Conservation (phyloP, 2,888 invertebrate species). For the Cataglyphis rosenhaueri region DNA sequence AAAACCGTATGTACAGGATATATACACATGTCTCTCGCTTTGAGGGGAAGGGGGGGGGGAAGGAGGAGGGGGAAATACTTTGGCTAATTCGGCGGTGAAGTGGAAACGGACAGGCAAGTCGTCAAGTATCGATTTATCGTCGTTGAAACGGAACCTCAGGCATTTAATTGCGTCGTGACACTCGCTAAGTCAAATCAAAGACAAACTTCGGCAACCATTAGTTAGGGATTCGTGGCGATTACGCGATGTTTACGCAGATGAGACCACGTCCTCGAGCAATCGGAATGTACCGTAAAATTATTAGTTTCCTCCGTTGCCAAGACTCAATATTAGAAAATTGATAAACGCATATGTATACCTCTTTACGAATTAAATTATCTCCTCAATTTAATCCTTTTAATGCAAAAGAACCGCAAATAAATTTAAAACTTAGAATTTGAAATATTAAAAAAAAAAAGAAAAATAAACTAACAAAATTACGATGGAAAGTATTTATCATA, state of each 20-base stretch:
- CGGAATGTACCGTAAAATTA: not conserved
- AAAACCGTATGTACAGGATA: conserved; percentile 23
- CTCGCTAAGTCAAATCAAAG: conserved; percentile 51
- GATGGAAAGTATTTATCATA: not conserved
- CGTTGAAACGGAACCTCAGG: conserved; percentile 37
- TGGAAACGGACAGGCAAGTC: conserved; percentile 48
- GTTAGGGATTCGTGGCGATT: conserved; percentile 32
- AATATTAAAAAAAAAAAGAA: not conserved
- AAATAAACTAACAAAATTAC: not conserved
- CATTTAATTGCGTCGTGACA: conserved; percentile 56
- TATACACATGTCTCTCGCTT: conserved; percentile 28
- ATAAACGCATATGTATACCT: not conserved
- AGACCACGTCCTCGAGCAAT: not conserved
- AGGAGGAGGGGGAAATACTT: conserved; percentile 1
- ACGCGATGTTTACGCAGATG: conserved; percentile 39
- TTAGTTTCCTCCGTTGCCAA: not conserved
- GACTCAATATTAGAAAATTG: not conserved
- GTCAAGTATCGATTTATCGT: conserved; percentile 62
- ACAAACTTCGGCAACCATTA: conserved; percentile 45
- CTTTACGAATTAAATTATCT: not conserved
- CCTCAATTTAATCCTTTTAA: not conserved
- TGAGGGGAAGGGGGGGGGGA: not conserved
- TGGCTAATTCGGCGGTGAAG: conserved; percentile 47
- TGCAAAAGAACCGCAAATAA: not conserved
- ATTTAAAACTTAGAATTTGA: not conserved